These are phyloP conservation scores for Willowsia nigromaculata DNA, from an alignment of 2,888 invertebrate species.

Conservation along the genomic window DNA sequence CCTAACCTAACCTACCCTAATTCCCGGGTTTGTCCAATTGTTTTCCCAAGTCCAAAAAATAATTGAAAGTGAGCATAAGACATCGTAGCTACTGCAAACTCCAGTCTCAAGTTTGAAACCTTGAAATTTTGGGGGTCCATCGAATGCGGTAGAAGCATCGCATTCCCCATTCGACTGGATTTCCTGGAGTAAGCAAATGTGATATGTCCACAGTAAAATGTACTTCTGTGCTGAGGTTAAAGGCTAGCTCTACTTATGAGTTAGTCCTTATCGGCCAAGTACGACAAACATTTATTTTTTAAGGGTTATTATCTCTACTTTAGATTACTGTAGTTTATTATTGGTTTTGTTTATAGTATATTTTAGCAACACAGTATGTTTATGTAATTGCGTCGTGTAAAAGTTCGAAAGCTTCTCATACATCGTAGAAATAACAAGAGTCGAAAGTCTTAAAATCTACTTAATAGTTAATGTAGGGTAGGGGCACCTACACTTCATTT, in stretches of 20 bases:
- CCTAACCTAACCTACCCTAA: constrained; percentile 49
- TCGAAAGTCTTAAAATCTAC: too few species aligned
- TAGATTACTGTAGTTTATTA: neutral
- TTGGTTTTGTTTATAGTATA: too few species aligned
- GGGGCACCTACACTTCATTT: too few species aligned
- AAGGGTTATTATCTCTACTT: neutral
- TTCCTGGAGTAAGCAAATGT: neutral
- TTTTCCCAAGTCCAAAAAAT: constrained; percentile 23
- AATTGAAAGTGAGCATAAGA: constrained; percentile 42
- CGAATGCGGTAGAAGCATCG: constrained; percentile 55
- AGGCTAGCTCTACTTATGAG: neutral
- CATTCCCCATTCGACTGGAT: constrained; percentile 27
- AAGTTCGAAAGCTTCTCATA: too few species aligned
- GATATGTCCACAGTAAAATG: constrained; percentile 45
- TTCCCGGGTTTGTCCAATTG: constrained; percentile 38
- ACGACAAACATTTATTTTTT: constrained; percentile 29
- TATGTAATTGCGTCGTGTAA: too few species aligned
- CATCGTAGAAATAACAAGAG: too few species aligned
- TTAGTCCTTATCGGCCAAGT: constrained; percentile 7
- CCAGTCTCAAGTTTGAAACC: neutral
- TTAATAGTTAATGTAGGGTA: too few species aligned
- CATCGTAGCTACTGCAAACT: neutral
- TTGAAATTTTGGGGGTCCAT: neutral
- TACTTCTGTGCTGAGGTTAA: constrained; percentile 36
- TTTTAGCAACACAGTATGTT: too few species aligned